Evolutionary conservation across 2,888 invertebrate species (phyloP).

Genomic region (Macaria liturata): DNA sequence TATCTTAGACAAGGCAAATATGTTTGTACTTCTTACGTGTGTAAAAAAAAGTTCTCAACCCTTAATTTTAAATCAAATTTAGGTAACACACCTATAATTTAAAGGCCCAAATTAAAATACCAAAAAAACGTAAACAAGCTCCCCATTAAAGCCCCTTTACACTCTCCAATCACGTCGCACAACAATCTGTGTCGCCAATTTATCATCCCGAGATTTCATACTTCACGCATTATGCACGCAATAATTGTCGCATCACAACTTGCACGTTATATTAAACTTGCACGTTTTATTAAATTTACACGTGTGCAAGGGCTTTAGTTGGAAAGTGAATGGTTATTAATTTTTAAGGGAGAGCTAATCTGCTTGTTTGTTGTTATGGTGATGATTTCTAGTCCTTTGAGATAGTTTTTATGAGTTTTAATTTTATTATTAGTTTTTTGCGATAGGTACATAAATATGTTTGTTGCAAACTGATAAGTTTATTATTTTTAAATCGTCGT

Average conservation of each 20-base stretch:
- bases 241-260: constrained; percentile 60
- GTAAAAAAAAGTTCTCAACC: too few relatives aligned
- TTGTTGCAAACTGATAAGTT: too few relatives aligned
- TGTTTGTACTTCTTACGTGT: too few relatives aligned
- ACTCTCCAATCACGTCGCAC: constrained; percentile 8
- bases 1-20: too few relatives aligned
- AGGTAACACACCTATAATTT: too few relatives aligned
- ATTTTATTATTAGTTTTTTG: too few relatives aligned
- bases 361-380: constrained; percentile 17
- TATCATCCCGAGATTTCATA: constrained; percentile 67
- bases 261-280: constrained; percentile 53
- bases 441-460: too few relatives aligned
- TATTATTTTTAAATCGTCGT: too few relatives aligned
- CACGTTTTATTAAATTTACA: constrained; percentile 45
- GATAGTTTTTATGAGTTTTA: too few relatives aligned
- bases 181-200: constrained; percentile 52
- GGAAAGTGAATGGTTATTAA: constrained; percentile 41
- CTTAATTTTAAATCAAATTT: too few relatives aligned
- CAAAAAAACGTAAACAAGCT: too few relatives aligned
- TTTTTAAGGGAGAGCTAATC: constrained; percentile 33
- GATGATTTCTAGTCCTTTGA: background rate
- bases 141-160: constrained; percentile 32
- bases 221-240: constrained; percentile 69
- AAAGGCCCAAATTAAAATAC: too few relatives aligned
- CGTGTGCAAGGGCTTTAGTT: constrained; percentile 44